Evolutionary conservation across 2,797 vertebrate genomes (phyloP).

Genomic region (Anguilla marmorata): DNA sequence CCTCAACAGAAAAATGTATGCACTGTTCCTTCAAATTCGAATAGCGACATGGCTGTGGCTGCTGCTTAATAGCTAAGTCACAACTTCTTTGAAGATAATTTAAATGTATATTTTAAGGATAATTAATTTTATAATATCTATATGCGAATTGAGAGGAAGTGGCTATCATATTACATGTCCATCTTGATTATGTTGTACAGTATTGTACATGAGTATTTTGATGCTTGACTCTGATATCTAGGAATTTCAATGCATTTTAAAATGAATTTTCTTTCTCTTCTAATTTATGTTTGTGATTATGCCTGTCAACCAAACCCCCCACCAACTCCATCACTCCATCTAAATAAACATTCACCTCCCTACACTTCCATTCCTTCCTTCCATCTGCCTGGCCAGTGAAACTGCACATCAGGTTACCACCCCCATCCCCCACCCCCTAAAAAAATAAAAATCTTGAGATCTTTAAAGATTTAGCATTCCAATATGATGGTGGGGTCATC

Average conservation of each 20-base stretch:
- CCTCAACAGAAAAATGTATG: neutral
- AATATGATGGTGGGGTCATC: neutral
- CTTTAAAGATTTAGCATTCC: neutral
- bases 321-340: neutral
- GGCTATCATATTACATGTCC: neutral
- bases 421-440: neutral
- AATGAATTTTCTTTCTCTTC: neutral
- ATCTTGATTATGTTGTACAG: neutral
- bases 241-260: neutral
- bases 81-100: too few species aligned
- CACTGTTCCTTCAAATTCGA: neutral
- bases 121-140: too few species aligned
- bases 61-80: too few species aligned
- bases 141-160: neutral
- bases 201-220: neutral
- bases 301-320: neutral
- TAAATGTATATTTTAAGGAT: too few species aligned
- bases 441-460: neutral
- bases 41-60: neutral
- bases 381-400: neutral
- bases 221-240: neutral
- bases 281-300: neutral
- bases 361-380: neutral
- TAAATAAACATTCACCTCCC: neutral
- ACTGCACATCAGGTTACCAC: neutral